These are phyloP conservation scores for Eospalax fontanierii DNA, from an alignment of 2,797 vertebrate genomes.

Conservation along the genomic window DNA sequence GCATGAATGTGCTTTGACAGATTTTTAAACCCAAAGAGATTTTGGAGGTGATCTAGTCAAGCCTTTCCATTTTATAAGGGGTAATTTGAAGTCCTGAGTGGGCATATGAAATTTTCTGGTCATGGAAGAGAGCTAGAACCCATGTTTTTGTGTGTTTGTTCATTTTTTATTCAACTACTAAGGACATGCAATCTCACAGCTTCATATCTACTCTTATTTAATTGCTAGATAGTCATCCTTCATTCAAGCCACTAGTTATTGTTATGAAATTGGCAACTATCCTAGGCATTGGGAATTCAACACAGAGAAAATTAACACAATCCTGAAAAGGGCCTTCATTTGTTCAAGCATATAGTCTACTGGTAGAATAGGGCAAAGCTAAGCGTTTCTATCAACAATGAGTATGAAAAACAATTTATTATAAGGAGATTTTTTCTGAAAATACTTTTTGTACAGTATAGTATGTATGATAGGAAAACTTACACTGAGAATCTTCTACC, in stretches of 20 bases:
- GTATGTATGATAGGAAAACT: background rate
- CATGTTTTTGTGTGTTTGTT: too few species aligned
- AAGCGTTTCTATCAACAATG: constrained; percentile 31
- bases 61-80: constrained; percentile 49
- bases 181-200: background rate
- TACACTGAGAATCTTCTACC: background rate
- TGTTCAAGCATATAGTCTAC: constrained; percentile 21
- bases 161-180: background rate
- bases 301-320: constrained; percentile 37
- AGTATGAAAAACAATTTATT: constrained; percentile 25
- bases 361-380: background rate
- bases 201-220: background rate
- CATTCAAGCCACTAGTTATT: constrained; percentile 41
- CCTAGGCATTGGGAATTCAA: constrained; percentile 61
- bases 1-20: constrained; percentile 77
- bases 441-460: background rate
- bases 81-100: background rate
- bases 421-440: constrained; percentile 61
- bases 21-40: constrained; percentile 69
- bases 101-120: background rate
- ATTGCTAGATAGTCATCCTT: constrained; percentile 18
- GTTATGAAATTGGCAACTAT: constrained; percentile 47
- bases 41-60: constrained; percentile 44
- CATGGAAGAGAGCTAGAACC: background rate
- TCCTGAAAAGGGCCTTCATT: constrained; percentile 19